A percentile compares a stretch with the other conserved stretches of the same genome.
Conservation (phyloP, 2,113 vertebrate species). For the Aldabrachelys gigantea region DNA sequence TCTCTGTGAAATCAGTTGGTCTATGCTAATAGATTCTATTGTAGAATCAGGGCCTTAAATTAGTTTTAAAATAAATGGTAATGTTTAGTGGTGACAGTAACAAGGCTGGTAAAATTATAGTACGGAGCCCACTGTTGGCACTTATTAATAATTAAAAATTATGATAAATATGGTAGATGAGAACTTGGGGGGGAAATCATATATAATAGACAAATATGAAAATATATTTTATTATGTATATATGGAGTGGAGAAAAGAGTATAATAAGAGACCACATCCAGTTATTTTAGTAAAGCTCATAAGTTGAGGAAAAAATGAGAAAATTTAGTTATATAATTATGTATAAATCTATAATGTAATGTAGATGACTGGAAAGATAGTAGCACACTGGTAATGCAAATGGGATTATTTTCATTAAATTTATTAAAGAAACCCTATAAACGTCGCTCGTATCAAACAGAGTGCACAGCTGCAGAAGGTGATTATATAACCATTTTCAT, state of each 20-base stretch:
- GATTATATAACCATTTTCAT: conserved; percentile 14
- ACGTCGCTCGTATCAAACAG: not conserved
- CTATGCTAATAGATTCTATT: not conserved
- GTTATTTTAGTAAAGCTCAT: not conserved
- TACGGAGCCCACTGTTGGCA: not conserved
- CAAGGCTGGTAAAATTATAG: not conserved
- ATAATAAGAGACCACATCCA: not conserved
- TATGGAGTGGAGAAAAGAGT: not conserved
- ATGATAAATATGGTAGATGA: not conserved
- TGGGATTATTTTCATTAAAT: conserved; percentile 7
- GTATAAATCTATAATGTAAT: not conserved
- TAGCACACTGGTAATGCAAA: not conserved
- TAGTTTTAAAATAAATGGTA: not conserved
- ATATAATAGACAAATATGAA: accelerated
- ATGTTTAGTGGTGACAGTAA: not conserved
- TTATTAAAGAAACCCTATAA: conserved; percentile 23
- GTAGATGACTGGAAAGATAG: not conserved
- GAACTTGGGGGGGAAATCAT: not conserved
- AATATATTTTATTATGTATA: not conserved
- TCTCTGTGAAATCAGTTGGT: not conserved
- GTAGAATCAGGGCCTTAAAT: not conserved
- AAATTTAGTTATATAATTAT: not conserved
- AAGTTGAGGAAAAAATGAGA: not conserved
- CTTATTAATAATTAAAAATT: not conserved
- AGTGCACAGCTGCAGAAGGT: not conserved